Percentiles rank a stretch among this genome's conserved stretches.
phyloP scores from a whole-genome alignment of 1,140 invertebrate genomes.

The Streblospio benedicti region DNA sequence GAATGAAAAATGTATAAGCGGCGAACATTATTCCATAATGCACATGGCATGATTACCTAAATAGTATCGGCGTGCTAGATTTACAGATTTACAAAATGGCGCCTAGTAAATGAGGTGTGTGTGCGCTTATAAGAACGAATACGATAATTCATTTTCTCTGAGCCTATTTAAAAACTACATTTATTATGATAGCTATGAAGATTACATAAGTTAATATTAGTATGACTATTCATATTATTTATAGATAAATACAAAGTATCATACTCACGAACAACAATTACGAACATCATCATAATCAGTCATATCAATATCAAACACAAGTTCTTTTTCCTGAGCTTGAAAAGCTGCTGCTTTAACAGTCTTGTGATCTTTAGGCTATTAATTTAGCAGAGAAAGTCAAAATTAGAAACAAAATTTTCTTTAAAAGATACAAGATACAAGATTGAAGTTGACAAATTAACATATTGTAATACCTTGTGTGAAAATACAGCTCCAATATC shows the following conservation, averaged over 20 bases:
- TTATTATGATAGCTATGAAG: too few relatives aligned
- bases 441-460: neutral
- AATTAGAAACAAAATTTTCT: conserved; percentile 10
- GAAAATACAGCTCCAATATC: conserved; percentile 92
- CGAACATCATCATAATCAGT: conserved; percentile 98
- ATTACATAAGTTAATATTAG: neutral
- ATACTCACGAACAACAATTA: conserved; percentile 59
- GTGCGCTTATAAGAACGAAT: too few relatives aligned
- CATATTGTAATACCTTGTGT: conserved; percentile 52
- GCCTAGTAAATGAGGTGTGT: too few relatives aligned
- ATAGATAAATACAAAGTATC: neutral
- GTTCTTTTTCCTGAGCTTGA: conserved; percentile 64
- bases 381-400: neutral
- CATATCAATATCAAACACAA: conserved; percentile 99
- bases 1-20: too few relatives aligned
- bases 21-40: too few relatives aligned
- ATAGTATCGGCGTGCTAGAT: too few relatives aligned
- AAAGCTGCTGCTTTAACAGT: conserved; percentile 50
- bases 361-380: conserved; percentile 54
- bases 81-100: too few relatives aligned
- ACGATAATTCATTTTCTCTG: too few relatives aligned
- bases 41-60: too few relatives aligned
- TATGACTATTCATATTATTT: neutral
- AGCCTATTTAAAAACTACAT: too few relatives aligned
- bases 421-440: neutral